Evolutionary conservation across 2,113 vertebrate species (phyloP).

Genomic region (Strigops habroptila): DNA sequence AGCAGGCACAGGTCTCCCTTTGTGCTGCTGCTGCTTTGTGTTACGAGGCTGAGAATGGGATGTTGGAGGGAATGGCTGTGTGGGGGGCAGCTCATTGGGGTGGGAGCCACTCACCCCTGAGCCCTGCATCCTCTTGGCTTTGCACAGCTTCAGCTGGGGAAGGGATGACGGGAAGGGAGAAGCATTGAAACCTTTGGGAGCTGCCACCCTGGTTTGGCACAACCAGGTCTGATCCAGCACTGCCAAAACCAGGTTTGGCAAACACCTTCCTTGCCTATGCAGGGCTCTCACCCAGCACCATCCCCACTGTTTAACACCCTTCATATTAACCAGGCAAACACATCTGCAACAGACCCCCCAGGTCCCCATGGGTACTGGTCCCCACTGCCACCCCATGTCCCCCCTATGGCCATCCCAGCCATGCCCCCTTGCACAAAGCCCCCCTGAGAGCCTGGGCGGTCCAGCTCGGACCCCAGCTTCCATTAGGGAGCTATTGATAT

Average conservation of each 20-base stretch:
- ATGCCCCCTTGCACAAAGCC: neutral
- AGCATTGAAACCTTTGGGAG: neutral
- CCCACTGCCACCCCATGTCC: neutral
- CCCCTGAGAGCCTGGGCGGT: slow-evolving; percentile 8
- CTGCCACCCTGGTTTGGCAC: fast-evolving
- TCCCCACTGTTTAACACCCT: fast-evolving
- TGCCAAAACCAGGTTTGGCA: fast-evolving
- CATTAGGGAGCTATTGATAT: slow-evolving; percentile 42
- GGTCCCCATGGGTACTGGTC: neutral
- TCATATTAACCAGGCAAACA: fast-evolving
- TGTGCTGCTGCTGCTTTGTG: slow-evolving; percentile 45
- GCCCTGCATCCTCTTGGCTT: neutral
- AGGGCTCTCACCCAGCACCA: neutral
- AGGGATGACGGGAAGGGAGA: neutral
- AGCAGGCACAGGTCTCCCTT: neutral
- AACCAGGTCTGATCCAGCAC: fast-evolving
- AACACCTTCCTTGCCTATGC: fast-evolving
- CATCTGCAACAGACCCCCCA: neutral
- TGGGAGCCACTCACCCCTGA: neutral
- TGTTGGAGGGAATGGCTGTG: neutral
- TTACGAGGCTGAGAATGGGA: neutral
- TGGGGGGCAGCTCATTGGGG: fast-evolving
- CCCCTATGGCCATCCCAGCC: neutral
- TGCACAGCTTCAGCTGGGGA: neutral
- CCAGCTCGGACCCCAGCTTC: slow-evolving; percentile 18